phyloP scores from a whole-genome alignment of 2,113 vertebrate species.

The Mionectes macconnelli region DNA sequence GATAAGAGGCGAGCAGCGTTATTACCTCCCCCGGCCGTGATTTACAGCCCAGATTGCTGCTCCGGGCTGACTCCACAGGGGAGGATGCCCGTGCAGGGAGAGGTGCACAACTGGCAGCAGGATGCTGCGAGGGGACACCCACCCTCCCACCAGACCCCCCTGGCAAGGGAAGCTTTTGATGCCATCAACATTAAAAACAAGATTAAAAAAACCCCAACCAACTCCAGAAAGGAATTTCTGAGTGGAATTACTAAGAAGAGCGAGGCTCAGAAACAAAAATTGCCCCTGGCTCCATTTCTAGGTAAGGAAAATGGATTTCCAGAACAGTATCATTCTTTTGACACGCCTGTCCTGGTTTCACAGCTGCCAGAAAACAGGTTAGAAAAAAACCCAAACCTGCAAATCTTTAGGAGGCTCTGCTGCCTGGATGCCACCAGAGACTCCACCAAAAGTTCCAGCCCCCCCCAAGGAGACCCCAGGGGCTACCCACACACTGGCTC shows the following conservation, averaged over 20 bases:
- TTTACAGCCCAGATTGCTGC: neutral
- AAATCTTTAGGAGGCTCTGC: neutral
- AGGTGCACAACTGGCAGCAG: rapidly evolving
- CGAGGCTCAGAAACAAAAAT: neutral
- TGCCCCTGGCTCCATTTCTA: neutral
- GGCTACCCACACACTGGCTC: rapidly evolving
- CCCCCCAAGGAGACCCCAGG: neutral
- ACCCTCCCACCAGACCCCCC: rapidly evolving
- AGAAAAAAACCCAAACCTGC: neutral
- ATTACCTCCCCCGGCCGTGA: neutral
- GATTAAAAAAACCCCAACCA: rapidly evolving
- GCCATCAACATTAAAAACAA: neutral
- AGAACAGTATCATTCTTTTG: neutral
- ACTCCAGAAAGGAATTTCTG: neutral
- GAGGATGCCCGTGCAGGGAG: neutral
- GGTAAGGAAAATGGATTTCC: conserved; percentile 26
- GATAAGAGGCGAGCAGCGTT: neutral
- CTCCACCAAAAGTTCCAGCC: neutral
- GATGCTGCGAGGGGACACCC: neutral
- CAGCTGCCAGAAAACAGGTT: neutral
- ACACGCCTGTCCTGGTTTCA: neutral
- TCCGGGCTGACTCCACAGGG: neutral
- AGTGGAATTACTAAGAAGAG: neutral
- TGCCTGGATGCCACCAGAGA: neutral
- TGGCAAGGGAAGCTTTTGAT: neutral